These are phyloP conservation scores for Cordilura impudica DNA, from an alignment of 2,888 invertebrate genomes.

Conservation along the genomic window DNA sequence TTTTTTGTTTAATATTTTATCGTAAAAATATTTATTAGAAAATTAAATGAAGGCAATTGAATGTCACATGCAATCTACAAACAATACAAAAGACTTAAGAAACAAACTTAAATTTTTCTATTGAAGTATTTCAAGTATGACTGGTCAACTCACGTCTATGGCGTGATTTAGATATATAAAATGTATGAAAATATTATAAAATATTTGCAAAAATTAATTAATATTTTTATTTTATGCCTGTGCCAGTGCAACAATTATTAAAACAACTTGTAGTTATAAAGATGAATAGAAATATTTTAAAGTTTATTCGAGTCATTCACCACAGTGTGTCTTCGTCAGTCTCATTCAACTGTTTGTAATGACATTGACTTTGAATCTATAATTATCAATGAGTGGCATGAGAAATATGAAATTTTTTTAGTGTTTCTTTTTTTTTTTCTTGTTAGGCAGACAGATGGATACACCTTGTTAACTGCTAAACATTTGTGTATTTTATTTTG, in stretches of 20 bases:
- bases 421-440: not conserved
- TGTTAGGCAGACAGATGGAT: not conserved
- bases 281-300: no score
- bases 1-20: not conserved
- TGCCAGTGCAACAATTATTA: not conserved
- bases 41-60: no score
- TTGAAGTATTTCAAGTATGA: no score
- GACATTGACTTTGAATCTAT: conserved; percentile 61
- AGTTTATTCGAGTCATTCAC: not conserved
- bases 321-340: no score
- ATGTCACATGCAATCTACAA: no score
- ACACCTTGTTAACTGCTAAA: conserved; percentile 32
- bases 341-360: conserved; percentile 15
- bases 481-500: not conserved
- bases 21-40: not conserved
- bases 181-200: not conserved
- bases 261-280: not conserved
- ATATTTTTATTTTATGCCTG: not conserved
- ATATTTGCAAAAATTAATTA: not conserved
- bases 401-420: conserved; percentile 27
- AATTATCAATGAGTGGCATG: conserved; percentile 20
- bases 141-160: no score
- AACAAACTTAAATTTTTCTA: conserved; percentile 1
- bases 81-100: conserved; percentile 21
- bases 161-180: no score